Base-by-base conservation (phyloP, 2,797 vertebrate genomes). In the Xiphorhynchus erythropygius region DNA sequence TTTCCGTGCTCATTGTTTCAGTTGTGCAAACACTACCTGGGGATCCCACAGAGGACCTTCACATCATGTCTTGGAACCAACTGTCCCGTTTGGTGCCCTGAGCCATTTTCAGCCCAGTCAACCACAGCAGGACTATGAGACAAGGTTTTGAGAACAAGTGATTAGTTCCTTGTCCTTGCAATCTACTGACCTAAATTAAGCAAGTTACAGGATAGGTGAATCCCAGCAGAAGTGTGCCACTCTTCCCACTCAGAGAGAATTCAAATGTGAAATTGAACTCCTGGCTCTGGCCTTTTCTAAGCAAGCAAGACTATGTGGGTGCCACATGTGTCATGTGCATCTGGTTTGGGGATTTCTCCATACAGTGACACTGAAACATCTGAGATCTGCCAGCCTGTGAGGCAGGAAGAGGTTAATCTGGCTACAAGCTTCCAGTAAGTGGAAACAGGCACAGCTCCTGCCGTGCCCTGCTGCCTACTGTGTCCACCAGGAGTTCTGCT, bases 401-500 rank as follows among this genome's bases (percentile, higher is more conserved):
- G 49, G 33, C 44, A 74, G 33, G 27, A 39, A 24, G 35, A 47
- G 14, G 11, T 10, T 46, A 52, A 64, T 47, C 17, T 37, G 53
- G 12, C 60, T 52, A 10, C 16, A 32, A n/a, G 21, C 16, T 57
- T 10, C 41, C 41, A 56, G 4, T 14, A 35, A 18, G 22, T 9
- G 18, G 60, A 55, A 87, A 15, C 10, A 32, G 39, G 30, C 27
- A 65, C 7, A 53, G 15, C 4, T 16, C 53, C 64, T 75, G 33
- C 47, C 1, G 0, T 46, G 33, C 39, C 27, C 70, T 50, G 27
- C n/a, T 78, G 70, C 42, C 28, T 68, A 0, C 7, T n/a, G 30
- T 71, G 63, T 83, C 44, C 55, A 64, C 21, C 39, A 89, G 59
- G 44, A 55, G 15, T 57, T 88, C 55, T 76, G 49, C 32, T 68